phyloP scores from a whole-genome alignment of 2,797 vertebrate genomes.

The Acanthurus lineatus region DNA sequence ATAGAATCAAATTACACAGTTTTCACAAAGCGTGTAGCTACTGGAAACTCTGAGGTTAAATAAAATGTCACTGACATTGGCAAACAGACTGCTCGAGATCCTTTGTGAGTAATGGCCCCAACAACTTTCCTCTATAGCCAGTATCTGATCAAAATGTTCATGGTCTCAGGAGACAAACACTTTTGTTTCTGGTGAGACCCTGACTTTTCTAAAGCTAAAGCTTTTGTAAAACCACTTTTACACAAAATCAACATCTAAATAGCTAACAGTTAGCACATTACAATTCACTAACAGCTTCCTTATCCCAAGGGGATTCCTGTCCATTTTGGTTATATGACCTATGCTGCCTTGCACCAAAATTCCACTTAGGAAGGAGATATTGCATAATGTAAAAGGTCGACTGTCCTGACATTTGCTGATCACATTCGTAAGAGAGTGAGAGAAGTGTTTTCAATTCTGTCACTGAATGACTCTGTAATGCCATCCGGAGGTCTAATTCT shows the following conservation, averaged over 20 bases:
- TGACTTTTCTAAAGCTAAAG: no score
- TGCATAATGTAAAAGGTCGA: slow-evolving; percentile 15
- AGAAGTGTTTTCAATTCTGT: slow-evolving; percentile 26
- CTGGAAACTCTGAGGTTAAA: no score
- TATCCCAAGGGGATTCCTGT: background rate
- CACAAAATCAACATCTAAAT: slow-evolving; percentile 1
- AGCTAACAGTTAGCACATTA: background rate
- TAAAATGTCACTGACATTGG: no score
- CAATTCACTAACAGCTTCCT: background rate
- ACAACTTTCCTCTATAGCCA: no score
- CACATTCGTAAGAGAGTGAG: background rate
- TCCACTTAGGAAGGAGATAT: slow-evolving; percentile 12
- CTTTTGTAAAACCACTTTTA: background rate
- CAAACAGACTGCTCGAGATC: no score
- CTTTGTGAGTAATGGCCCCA: no score
- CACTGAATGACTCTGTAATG: slow-evolving; percentile 12
- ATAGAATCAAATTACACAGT: no score
- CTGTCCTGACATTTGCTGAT: slow-evolving; percentile 30
- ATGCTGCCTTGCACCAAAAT: background rate
- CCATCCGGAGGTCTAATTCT: slow-evolving; percentile 1
- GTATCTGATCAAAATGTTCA: no score
- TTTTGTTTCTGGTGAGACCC: no score
- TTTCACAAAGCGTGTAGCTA: no score
- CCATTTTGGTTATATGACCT: slow-evolving; percentile 17
- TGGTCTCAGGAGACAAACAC: no score